These are phyloP conservation scores for Drepanosiphum platanoidis DNA, from an alignment of 2,888 invertebrate genomes.

Conservation along the genomic window DNA sequence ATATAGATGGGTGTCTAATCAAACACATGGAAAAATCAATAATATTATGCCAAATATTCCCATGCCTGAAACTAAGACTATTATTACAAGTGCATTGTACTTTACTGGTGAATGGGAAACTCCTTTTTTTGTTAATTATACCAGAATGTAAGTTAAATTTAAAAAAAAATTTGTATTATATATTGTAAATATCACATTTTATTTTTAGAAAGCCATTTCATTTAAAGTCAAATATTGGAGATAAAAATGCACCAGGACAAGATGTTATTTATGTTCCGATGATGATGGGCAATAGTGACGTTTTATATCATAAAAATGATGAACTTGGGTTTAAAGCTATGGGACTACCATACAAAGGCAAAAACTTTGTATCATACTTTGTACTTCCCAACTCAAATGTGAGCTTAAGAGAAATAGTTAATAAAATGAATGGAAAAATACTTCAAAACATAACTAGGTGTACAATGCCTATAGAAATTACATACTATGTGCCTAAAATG, in stretches of 20 bases:
- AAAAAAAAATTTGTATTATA: background rate
- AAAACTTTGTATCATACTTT: slow-evolving; percentile 68
- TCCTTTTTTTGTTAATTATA: slow-evolving; percentile 73
- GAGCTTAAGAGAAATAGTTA: slow-evolving; percentile 66
- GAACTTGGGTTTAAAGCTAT: slow-evolving; percentile 68
- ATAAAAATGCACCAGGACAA: slow-evolving; percentile 69
- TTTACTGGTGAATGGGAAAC: slow-evolving; percentile 78
- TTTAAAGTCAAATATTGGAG: slow-evolving; percentile 13
- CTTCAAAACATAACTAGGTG: slow-evolving; percentile 64
- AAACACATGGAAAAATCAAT: slow-evolving; percentile 74
- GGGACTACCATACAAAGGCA: slow-evolving; percentile 68
- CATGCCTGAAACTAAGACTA: slow-evolving; percentile 71
- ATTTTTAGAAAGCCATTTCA: slow-evolving; percentile 63
- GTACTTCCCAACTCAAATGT: slow-evolving; percentile 67
- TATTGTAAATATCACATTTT: background rate
- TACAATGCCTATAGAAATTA: slow-evolving; percentile 60
- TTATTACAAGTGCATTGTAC: slow-evolving; percentile 77
- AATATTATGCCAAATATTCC: slow-evolving; percentile 72
- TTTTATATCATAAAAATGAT: slow-evolving; percentile 71
- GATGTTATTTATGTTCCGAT: slow-evolving; percentile 70
- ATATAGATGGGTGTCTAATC: slow-evolving; percentile 72
- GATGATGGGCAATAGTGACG: slow-evolving; percentile 75
- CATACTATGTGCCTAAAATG: slow-evolving; percentile 74
- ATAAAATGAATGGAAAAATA: slow-evolving; percentile 70
- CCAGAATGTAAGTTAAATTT: slow-evolving; percentile 69